Conservation (phyloP, 2,113 vertebrate species). For the Apaloderma vittatum region DNA sequence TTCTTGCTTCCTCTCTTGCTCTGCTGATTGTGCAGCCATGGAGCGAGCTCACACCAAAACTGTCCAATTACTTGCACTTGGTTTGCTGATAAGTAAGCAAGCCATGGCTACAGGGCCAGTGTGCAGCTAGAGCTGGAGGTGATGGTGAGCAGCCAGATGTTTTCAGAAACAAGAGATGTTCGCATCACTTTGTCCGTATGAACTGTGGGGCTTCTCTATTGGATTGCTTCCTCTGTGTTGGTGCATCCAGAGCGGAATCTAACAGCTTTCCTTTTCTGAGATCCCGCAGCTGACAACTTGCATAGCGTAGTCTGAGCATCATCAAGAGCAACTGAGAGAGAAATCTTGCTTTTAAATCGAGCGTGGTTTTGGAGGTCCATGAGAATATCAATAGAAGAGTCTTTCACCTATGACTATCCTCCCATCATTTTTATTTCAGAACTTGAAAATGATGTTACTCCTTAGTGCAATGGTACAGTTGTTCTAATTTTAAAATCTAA, state of each 20-base stretch:
- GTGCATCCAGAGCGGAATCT: rapidly evolving
- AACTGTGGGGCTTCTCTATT: background rate
- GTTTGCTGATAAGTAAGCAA: background rate
- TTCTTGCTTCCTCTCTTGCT: background rate
- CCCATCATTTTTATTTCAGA: background rate
- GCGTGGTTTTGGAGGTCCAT: background rate
- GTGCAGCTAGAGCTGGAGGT: background rate
- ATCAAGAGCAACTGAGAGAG: background rate
- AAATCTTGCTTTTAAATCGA: background rate
- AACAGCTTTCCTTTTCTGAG: background rate
- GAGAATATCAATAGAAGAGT: background rate
- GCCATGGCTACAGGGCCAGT: background rate
- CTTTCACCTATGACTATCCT: background rate
- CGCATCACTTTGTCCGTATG: background rate
- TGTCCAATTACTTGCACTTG: background rate
- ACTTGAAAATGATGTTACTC: background rate
- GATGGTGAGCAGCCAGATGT: background rate
- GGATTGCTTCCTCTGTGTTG: background rate
- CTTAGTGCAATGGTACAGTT: background rate
- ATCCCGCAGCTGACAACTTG: background rate
- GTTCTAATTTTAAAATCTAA: background rate
- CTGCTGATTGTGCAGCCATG: background rate
- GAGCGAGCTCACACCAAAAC: background rate
- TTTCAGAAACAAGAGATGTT: background rate
- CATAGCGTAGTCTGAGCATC: background rate